Evolutionary conservation across 2,113 vertebrate species (phyloP).

Genomic region (Erythrolamprus reginae): DNA sequence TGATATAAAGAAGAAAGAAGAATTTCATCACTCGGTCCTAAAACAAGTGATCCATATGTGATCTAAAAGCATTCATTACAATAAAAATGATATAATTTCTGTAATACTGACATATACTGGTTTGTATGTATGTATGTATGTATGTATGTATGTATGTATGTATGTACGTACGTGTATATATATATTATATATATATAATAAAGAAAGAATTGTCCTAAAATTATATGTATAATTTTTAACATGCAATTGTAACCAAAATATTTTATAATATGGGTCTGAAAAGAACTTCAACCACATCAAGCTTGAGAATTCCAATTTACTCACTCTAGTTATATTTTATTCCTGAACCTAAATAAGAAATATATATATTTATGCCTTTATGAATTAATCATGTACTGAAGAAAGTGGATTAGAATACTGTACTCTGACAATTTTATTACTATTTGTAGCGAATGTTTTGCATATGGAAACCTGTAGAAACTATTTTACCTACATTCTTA

Average conservation of each 20-base stretch:
- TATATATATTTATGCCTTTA: not conserved
- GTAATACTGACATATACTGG: too few relatives aligned
- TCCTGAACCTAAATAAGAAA: not conserved
- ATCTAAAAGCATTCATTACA: not conserved
- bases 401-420: not conserved
- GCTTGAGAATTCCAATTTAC: not conserved
- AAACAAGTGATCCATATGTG: conserved; percentile 2
- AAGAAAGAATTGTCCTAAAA: too few relatives aligned
- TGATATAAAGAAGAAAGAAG: conserved; percentile 10
- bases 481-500: not conserved
- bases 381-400: not conserved
- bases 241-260: not conserved
- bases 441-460: not conserved
- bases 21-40: conserved; percentile 1
- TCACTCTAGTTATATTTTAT: not conserved
- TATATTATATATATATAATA: too few relatives aligned
- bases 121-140: too few relatives aligned
- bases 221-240: too few relatives aligned
- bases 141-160: too few relatives aligned
- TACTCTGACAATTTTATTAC: not conserved
- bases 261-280: not conserved
- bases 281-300: not conserved
- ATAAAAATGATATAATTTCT: not conserved
- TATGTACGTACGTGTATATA: too few relatives aligned
- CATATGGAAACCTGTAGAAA: not conserved